Base-by-base conservation (phyloP, 2,113 vertebrate genomes). In the Dolichotis patagonum region DNA sequence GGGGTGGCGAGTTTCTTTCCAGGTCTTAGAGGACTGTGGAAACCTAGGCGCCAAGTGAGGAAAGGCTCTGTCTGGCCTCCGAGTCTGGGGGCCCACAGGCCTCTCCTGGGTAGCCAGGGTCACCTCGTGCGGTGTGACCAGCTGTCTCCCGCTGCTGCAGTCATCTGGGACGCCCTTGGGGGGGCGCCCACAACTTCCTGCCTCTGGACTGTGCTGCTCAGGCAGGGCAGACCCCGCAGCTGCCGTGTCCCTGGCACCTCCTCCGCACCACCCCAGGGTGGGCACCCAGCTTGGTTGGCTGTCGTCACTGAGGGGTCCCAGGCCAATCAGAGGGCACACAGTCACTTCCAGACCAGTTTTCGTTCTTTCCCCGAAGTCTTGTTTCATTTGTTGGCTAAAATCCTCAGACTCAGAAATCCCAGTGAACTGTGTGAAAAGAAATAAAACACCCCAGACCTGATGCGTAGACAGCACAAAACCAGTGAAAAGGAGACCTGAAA, bases 151-250 rank as follows among this genome's bases (percentile, higher is more conserved):
- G 96, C 88, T 67, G 13, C 56, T 35, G 65, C 63, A 24, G 54
- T 80, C 14, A 73, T 89, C 71, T 89, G 73, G n/a, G 85, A 82
- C 71, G 85, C 88, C 91, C 80, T 86, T 93, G 54, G 17, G 26
- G 7, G 5, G 1, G 88, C 62, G 12, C 19, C 16, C 30, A 78
- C 90, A 73, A 38, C n/a, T 32, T 46, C n/a, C 26, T 43, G 30
- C 5, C 26, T 26, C 63, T 85, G 4, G 3, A 75, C 38, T 43
- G 54, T 69, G 83, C 49, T 63, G 62, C 16, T 46, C 11, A 84
- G 52, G 32, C 4, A 63, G 12, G 54, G 35, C 26, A 19, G 80
- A 52, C 1, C 4, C 4, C 41, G 73, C 1, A 80, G 62, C 16
- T 24, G 32, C 38, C 89, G 24, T 6, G 30, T 77, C 35, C 28